Conservation (phyloP, 1,140 invertebrate species). For the Arctopsyche grandis region DNA sequence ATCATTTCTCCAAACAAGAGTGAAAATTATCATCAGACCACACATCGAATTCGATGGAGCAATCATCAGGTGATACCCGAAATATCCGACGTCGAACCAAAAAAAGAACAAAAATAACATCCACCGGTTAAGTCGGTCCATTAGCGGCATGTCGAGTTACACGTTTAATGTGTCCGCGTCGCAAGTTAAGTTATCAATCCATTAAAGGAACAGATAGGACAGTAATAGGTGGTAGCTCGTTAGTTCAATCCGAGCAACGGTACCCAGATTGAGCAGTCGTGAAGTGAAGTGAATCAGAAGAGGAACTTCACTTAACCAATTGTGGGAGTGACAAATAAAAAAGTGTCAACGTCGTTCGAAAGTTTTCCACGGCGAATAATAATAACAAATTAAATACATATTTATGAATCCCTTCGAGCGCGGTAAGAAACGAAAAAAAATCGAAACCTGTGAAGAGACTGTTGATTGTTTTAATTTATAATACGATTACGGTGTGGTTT, state of each 20-base stretch:
- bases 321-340: background rate
- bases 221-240: slow-evolving; percentile 1
- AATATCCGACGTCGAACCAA: background rate
- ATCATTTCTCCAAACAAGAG: too few species aligned
- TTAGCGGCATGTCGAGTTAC: slow-evolving; percentile 50
- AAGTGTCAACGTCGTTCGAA: too few species aligned
- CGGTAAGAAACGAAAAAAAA: too few species aligned
- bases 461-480: slow-evolving; percentile 24
- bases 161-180: slow-evolving; percentile 35
- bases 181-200: slow-evolving; percentile 36
- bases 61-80: background rate
- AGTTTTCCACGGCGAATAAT: too few species aligned
- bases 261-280: slow-evolving; percentile 11
- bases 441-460: background rate
- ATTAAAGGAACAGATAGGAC: slow-evolving; percentile 20
- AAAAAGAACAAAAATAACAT: background rate
- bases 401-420: too few species aligned
- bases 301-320: slow-evolving; percentile 4
- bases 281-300: background rate
- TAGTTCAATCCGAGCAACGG: slow-evolving; percentile 20
- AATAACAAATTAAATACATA: too few species aligned
- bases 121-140: slow-evolving; percentile 47
- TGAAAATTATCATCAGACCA: too few species aligned
- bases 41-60: too few species aligned
- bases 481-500: slow-evolving; percentile 3